A percentile compares a stretch with the other conserved stretches of the same genome.
Evolutionary conservation across 2,797 vertebrate species (phyloP).

Genomic region (Mormyrops boulengeri): DNA sequence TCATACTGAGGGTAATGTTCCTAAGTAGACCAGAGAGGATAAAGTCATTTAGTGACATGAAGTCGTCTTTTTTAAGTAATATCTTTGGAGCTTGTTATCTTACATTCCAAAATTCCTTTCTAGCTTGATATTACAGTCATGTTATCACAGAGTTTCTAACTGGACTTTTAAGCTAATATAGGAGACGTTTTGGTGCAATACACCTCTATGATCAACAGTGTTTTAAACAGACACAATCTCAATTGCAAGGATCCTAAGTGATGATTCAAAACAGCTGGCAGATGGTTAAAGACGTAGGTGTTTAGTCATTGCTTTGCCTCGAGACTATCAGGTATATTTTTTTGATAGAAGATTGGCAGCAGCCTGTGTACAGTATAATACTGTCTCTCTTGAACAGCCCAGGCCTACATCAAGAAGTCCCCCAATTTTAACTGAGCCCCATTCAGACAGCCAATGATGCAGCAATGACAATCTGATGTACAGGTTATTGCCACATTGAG

Average conservation of each 20-base stretch:
- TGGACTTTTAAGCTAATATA: neutral
- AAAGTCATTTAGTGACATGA: neutral
- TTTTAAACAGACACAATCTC: neutral
- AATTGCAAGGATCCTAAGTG: neutral
- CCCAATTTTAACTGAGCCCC: neutral
- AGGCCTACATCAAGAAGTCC: neutral
- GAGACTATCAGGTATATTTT: neutral
- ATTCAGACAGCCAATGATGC: neutral
- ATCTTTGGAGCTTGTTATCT: neutral
- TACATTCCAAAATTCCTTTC: neutral
- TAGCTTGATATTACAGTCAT: neutral
- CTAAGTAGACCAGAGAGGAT: neutral
- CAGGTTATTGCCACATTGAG: neutral
- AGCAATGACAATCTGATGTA: neutral
- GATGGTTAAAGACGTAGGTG: neutral
- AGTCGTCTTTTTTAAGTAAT: neutral
- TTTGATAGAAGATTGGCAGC: neutral
- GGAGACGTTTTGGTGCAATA: neutral
- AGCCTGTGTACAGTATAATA: neutral
- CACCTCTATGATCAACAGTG: neutral
- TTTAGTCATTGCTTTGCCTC: neutral
- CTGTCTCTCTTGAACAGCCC: neutral
- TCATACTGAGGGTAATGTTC: neutral
- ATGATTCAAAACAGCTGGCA: neutral
- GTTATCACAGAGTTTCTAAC: neutral